Conservation (phyloP, 2,113 vertebrate genomes). For the Erythrolamprus reginae region DNA sequence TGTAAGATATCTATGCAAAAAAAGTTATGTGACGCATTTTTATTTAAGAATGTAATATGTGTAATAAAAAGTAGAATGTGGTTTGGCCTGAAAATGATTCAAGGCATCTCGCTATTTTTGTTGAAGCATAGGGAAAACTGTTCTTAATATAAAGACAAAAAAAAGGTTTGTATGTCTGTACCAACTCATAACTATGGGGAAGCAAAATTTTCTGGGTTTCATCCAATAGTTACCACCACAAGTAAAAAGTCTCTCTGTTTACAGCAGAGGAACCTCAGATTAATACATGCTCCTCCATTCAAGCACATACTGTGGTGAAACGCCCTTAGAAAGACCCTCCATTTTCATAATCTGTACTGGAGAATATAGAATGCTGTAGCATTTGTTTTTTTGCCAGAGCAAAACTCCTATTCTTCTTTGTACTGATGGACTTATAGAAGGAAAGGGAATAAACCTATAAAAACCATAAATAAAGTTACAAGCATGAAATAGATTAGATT, state of each 20-base stretch:
- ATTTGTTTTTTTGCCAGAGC: background rate
- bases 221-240: background rate
- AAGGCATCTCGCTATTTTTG: conserved; percentile 53
- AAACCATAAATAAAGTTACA: background rate
- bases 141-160: background rate
- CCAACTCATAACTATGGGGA: background rate
- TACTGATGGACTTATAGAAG: background rate
- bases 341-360: background rate
- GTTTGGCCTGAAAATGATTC: conserved; percentile 75
- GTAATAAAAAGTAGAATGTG: conserved; percentile 99
- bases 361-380: background rate
- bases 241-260: background rate
- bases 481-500: background rate
- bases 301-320: background rate
- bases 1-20: conserved; percentile 99
- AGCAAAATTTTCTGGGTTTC: background rate
- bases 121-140: background rate
- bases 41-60: conserved; percentile 99
- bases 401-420: background rate
- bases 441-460: background rate
- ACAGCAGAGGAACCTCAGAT: background rate
- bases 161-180: background rate
- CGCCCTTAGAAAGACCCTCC: background rate
- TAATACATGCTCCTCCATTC: background rate
- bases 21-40: conserved; percentile 99